These are phyloP conservation scores for Gryon sp. DNA, from an alignment of 1,140 invertebrate genomes.

Conservation along the genomic window DNA sequence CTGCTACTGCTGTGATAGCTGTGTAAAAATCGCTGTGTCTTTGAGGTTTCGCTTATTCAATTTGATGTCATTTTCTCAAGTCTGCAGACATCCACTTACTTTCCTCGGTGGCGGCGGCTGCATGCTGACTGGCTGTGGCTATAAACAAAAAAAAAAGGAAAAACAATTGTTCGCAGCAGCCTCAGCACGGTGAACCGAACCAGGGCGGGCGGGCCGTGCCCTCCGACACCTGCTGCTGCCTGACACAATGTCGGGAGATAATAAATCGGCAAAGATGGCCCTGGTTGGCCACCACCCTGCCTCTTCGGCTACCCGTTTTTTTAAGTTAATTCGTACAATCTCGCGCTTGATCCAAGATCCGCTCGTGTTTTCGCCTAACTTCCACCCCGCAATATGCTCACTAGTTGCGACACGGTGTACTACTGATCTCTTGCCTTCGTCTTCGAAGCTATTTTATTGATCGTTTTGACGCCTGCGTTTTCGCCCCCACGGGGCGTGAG, in stretches of 20 bases:
- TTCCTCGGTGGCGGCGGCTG: constrained; percentile 87
- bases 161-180: no score
- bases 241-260: constrained; percentile 6
- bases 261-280: no score
- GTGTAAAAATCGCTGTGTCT: no score
- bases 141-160: no score
- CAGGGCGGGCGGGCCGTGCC: constrained; percentile 25
- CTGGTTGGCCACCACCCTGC: constrained; percentile 14
- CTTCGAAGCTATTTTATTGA: constrained; percentile 66
- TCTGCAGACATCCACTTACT: constrained; percentile 79
- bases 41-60: no score
- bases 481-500: constrained; percentile 50
- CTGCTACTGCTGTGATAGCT: no score
- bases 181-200: constrained; percentile 42
- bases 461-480: constrained; percentile 66
- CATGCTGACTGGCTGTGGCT: constrained; percentile 80
- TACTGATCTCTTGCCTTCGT: constrained; percentile 66
- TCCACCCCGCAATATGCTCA: constrained; percentile 48
- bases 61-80: no score
- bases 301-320: no score
- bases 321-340: no score
- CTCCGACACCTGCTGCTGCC: not conserved
- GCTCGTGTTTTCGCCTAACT: constrained; percentile 40
- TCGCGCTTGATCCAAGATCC: constrained; percentile 18
- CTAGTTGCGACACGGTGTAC: constrained; percentile 63